These are phyloP conservation scores for Neolamprologus hecqui DNA, from an alignment of 2,113 vertebrate species.

Conservation along the genomic window DNA sequence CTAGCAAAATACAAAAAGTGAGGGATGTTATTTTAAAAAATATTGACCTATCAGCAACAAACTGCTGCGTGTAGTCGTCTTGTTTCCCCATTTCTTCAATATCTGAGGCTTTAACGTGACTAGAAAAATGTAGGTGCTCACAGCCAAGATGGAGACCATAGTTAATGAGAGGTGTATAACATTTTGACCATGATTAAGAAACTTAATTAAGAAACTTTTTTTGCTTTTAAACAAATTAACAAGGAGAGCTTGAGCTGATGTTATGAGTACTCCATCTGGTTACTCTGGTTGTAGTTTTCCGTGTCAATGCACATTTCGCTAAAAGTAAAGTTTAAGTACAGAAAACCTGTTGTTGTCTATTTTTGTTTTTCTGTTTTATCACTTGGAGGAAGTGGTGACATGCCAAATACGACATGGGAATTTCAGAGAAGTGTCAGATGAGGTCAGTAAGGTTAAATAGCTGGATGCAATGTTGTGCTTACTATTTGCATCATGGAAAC, in stretches of 20 bases:
- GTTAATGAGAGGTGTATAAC: not conserved
- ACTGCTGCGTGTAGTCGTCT: accelerated
- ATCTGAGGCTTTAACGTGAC: not conserved
- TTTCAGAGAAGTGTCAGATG: not conserved
- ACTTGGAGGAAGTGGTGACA: not conserved
- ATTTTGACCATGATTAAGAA: not conserved
- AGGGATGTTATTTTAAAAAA: not conserved
- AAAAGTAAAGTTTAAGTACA: not conserved
- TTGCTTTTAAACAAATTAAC: not conserved
- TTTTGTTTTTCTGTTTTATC: not conserved
- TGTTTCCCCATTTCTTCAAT: not conserved
- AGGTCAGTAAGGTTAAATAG: not conserved
- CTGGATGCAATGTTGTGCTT: not conserved
- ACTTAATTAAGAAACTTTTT: not conserved
- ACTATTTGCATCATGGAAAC: accelerated
- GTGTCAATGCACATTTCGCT: accelerated
- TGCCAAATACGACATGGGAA: not conserved
- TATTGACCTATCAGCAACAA: not conserved
- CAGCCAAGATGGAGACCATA: not conserved
- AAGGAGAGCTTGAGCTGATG: not conserved
- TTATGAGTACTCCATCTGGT: not conserved
- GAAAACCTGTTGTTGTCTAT: not conserved
- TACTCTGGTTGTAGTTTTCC: accelerated
- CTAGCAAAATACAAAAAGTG: not conserved
- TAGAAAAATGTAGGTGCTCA: not conserved